Percentiles rank a stretch among this genome's conserved stretches.
phyloP scores from a whole-genome alignment of 1,140 invertebrate genomes.

The Trissolcus basalis region DNA sequence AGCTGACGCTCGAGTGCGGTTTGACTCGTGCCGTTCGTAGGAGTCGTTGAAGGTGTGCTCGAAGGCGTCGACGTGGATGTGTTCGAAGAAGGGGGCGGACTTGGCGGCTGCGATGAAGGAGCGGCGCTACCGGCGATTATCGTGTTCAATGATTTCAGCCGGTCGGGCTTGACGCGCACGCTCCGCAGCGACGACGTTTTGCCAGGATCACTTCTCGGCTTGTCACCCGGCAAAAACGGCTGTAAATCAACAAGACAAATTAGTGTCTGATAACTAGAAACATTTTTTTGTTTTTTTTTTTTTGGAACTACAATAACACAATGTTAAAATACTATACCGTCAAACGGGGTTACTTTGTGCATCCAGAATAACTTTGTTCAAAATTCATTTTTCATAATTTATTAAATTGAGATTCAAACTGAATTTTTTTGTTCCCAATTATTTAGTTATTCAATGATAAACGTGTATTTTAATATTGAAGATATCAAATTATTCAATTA shows the following conservation, averaged over 20 bases:
- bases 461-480: too few relatives aligned
- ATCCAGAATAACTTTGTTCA: too few relatives aligned
- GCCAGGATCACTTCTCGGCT: conserved; percentile 74
- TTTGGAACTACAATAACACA: too few relatives aligned
- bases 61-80: conserved; percentile 66
- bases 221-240: conserved; percentile 71
- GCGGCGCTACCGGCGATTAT: conserved; percentile 67
- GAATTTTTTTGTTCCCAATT: too few relatives aligned
- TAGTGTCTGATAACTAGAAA: too few relatives aligned
- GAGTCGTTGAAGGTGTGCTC: conserved; percentile 68
- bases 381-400: too few relatives aligned
- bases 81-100: conserved; percentile 68
- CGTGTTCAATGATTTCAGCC: conserved; percentile 73
- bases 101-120: conserved; percentile 64
- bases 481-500: too few relatives aligned
- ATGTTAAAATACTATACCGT: too few relatives aligned
- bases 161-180: conserved; percentile 79
- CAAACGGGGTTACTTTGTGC: too few relatives aligned
- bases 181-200: conserved; percentile 78
- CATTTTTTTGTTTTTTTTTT: too few relatives aligned
- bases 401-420: too few relatives aligned
- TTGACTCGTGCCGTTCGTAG: conserved; percentile 61
- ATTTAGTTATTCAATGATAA: too few relatives aligned
- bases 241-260: conserved; percentile 33
- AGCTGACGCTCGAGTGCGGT: conserved; percentile 71